Percentiles rank a stretch among this genome's conserved stretches.
Conservation (phyloP, 2,888 invertebrate species). For the Dryobotodes eremita region DNA sequence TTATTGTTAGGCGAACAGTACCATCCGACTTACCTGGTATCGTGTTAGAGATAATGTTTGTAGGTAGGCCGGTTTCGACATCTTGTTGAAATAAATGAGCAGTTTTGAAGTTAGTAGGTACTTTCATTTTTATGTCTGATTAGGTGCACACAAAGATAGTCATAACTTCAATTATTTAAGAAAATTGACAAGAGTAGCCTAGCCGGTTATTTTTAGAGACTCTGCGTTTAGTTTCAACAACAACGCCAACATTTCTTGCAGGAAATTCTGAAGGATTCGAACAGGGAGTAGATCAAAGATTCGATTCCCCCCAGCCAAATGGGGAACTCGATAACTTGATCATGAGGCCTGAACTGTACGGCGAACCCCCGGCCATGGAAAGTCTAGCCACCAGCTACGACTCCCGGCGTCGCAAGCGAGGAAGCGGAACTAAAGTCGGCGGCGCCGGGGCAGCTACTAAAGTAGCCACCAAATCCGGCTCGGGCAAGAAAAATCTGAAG, state of each 20-base stretch:
- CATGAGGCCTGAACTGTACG: constrained; percentile 91
- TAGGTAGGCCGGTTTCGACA: neutral
- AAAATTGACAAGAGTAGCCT: neutral
- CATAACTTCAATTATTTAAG: neutral
- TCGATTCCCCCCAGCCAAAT: constrained; percentile 82
- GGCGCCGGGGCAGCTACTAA: constrained; percentile 88
- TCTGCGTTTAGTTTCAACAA: constrained; percentile 13
- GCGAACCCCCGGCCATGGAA: constrained; percentile 90
- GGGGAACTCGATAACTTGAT: constrained; percentile 91
- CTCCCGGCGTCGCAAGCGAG: constrained; percentile 85
- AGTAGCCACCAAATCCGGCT: constrained; percentile 87
- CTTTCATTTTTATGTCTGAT: neutral
- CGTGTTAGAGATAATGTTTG: neutral
- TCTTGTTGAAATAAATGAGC: neutral
- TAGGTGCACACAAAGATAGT: constrained; percentile 2
- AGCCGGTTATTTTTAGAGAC: neutral
- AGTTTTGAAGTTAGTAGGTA: neutral
- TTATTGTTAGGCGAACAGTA: neutral
- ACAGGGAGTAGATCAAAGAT: constrained; percentile 84
- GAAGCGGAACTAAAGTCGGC: constrained; percentile 87
- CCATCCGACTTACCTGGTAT: neutral
- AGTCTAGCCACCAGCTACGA: constrained; percentile 82
- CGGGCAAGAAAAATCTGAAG: constrained; percentile 88
- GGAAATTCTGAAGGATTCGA: constrained; percentile 87
- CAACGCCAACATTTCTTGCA: constrained; percentile 67